Evolutionary conservation across 2,113 vertebrate genomes (phyloP).

Genomic region (Bubalus kerabau): DNA sequence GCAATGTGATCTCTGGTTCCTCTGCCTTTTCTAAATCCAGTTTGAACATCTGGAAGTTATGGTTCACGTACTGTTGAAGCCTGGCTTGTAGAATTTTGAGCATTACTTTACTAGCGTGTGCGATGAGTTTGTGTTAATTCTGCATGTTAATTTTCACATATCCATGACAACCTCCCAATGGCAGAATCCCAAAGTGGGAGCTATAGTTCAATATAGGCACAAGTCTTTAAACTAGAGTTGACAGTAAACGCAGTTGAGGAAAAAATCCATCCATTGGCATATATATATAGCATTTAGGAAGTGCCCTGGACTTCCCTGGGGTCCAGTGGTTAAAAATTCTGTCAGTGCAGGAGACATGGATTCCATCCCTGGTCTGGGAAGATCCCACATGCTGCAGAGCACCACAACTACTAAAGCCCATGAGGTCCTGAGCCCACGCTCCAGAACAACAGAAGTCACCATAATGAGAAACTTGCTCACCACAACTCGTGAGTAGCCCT

Average conservation of each 20-base stretch:
- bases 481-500: background rate
- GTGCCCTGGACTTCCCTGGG: background rate
- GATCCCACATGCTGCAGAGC: background rate
- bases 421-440: fast-evolving
- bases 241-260: background rate
- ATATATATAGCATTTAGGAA: background rate
- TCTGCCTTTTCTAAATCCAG: background rate
- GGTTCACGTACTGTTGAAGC: background rate
- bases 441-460: background rate
- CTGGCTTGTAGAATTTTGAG: background rate
- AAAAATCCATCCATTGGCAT: background rate
- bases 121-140: background rate
- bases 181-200: conserved; percentile 28
- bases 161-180: conserved; percentile 18
- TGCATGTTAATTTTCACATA: conserved; percentile 30
- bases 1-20: background rate
- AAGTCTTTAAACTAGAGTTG: conserved; percentile 22
- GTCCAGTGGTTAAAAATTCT: background rate
- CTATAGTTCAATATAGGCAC: background rate
- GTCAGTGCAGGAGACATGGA: background rate
- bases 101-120: background rate
- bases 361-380: background rate
- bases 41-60: background rate
- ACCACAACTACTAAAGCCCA: background rate
- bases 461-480: background rate